Evolutionary conservation across 2,888 invertebrate genomes (phyloP).

Genomic region (Epicampocera succincta): DNA sequence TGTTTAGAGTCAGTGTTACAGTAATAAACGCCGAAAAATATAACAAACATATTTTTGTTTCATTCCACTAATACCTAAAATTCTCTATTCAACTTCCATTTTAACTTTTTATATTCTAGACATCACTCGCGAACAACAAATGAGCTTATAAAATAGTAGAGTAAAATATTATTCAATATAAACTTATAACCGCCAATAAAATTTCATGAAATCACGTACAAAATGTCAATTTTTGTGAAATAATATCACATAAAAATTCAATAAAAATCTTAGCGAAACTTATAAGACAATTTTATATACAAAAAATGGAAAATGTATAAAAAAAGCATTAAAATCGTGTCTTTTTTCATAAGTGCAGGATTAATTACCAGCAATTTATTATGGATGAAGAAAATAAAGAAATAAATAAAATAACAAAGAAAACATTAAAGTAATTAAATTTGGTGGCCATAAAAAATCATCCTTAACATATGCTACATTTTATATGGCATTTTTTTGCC

Average conservation of each 20-base stretch:
- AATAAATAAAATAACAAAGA: conserved; percentile 5
- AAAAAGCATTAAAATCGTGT: conserved; percentile 45
- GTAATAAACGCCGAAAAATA: too few species aligned
- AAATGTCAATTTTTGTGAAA: conserved; percentile 69
- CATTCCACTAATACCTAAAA: too few species aligned
- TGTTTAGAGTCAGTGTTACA: too few species aligned
- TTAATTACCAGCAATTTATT: conserved; percentile 52
- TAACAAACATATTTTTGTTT: not conserved
- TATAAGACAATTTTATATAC: not conserved
- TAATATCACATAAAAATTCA: conserved; percentile 54
- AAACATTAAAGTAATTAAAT: conserved; percentile 68
- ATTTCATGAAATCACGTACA: conserved; percentile 72
- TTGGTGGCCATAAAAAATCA: conserved; percentile 40
- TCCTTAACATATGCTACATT: conserved; percentile 65
- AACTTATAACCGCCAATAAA: conserved; percentile 52
- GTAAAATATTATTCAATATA: conserved; percentile 21
- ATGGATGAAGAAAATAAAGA: not conserved
- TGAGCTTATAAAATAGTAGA: conserved; percentile 8
- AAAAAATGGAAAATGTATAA: not conserved
- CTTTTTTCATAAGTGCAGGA: conserved; percentile 52
- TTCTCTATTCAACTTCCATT: too few species aligned
- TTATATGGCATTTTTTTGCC: conserved; percentile 21
- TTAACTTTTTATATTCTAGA: conserved; percentile 1
- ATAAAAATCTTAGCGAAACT: conserved; percentile 30
- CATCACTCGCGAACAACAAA: conserved; percentile 11